phyloP scores from a whole-genome alignment of 2,888 invertebrate species.

The Nomada goodeniana region DNA sequence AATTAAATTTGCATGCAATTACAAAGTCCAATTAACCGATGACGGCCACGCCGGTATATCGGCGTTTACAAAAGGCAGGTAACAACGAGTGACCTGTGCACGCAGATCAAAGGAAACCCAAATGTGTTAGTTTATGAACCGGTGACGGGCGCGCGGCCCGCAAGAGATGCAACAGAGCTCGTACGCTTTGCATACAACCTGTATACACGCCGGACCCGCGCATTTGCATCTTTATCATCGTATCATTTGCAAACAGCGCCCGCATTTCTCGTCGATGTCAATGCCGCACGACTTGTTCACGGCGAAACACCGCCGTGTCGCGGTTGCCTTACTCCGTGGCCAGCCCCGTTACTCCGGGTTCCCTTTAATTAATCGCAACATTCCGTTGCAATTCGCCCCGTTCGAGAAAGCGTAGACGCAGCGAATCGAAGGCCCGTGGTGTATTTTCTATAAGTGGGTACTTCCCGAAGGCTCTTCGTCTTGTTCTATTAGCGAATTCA shows the following conservation, averaged over 20 bases:
- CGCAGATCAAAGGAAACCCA: conserved; percentile 58
- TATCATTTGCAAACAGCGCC: conserved; percentile 49
- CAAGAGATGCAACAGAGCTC: conserved; percentile 47
- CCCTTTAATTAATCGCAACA: too few relatives aligned
- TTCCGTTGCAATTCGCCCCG: background rate
- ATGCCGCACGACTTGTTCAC: conserved; percentile 29
- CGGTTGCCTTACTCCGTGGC: background rate
- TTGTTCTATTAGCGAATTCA: conserved; percentile 34
- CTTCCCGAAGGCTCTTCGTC: background rate
- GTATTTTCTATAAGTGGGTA: background rate
- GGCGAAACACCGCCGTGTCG: background rate
- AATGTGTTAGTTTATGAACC: conserved; percentile 59
- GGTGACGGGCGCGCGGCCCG: conserved; percentile 20
- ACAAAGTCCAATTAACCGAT: conserved; percentile 41
- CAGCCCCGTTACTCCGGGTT: too few relatives aligned
- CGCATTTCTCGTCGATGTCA: conserved; percentile 32
- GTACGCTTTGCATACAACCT: conserved; percentile 47
- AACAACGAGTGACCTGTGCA: conserved; percentile 42
- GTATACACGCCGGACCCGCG: conserved; percentile 14
- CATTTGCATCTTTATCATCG: conserved; percentile 60
- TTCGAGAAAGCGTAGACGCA: background rate
- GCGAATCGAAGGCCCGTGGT: background rate
- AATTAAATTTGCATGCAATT: conserved; percentile 51
- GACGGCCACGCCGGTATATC: conserved; percentile 21
- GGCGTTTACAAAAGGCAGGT: conserved; percentile 45